Base-by-base conservation (phyloP, 1,140 invertebrate species). In the Zaprionus ornatus region DNA sequence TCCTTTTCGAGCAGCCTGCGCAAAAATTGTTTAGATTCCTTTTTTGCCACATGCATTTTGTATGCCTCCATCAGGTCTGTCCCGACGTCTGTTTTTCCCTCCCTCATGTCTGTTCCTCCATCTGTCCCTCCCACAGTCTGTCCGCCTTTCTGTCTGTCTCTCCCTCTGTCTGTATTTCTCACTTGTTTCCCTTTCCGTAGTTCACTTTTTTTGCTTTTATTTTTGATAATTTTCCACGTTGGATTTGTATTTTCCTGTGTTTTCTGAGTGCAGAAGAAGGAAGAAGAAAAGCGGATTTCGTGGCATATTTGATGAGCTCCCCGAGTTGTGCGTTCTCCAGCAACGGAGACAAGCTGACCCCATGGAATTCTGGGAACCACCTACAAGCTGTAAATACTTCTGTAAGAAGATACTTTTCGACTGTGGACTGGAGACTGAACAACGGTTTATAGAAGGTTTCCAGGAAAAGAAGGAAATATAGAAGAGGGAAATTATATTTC, bases 201-300 rank as follows among this genome's bases (percentile, higher is more conserved):
- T 57, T 57, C 17, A 19, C 56, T 55, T 25, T 45, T 64, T 65
- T 80, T 78, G 48, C 62, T 85, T 80, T 73, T 88, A 75, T 87
- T 88, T 87, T 87, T 84, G 85, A 84, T 84, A 78, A 84, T 88
- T 88, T 80, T 75, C 54, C 82, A 69, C 74, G 80, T 70, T 87
- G 77, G 67, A 83, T 86, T 83, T 73, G 65, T 63, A 67, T 56
- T 74, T 50, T 23, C 19, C 40, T 45, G n/a, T 21, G 37, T 50
- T 50, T 59, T 40, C 64, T 45, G 71, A 74, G 65, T 62, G 71
- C 10, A 23, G 32, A 42, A 27, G 15, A 19, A 9, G 21, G 25
- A 15, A 45, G 60, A 23, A 48, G 61, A 12, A 80, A 80, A 88
- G 80, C 80, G 74, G 74, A 88, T 88, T 83, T 67, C 65, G 68